Percentiles rank a stretch among this genome's conserved stretches.
Evolutionary conservation across 2,797 vertebrate genomes (phyloP).

Genomic region (Iguana delicatissima): DNA sequence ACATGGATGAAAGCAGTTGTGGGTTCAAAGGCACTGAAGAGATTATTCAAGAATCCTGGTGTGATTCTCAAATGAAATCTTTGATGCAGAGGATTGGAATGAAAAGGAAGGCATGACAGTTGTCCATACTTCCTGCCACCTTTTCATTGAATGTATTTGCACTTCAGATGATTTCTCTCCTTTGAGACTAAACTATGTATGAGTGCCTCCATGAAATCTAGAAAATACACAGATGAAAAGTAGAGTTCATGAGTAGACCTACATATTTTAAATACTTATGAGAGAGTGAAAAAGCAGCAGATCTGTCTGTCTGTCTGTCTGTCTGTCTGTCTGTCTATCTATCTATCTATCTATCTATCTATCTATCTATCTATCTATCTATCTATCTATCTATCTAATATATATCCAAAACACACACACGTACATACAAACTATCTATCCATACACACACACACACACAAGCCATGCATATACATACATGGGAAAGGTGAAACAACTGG

Average conservation of each 20-base stretch:
- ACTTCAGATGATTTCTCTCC: not conserved
- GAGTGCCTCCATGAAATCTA: not conserved
- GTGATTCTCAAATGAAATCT: slow-evolving; percentile 19
- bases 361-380: no score
- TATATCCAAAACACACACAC: no score
- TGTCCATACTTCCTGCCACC: not conserved
- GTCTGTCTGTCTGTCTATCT: no score
- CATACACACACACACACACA: no score
- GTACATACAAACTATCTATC: no score
- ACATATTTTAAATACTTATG: not conserved
- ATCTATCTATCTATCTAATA: no score
- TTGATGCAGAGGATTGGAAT: not conserved
- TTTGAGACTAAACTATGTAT: slow-evolving; percentile 11
- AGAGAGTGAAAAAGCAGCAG: not conserved
- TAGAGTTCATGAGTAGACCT: not conserved
- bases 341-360: no score
- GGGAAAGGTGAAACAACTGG: not conserved
- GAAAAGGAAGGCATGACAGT: not conserved
- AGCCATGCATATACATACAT: no score
- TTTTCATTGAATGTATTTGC: not conserved
- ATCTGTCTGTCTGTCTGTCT: not conserved
- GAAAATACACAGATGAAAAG: not conserved
- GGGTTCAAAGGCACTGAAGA: not conserved
- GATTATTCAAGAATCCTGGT: not conserved
- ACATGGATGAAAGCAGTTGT: not conserved